A percentile compares a stretch with the other conserved stretches of the same genome.
These are phyloP conservation scores for Urechis unicinctus DNA, from an alignment of 2,888 invertebrate species.

Conservation along the genomic window DNA sequence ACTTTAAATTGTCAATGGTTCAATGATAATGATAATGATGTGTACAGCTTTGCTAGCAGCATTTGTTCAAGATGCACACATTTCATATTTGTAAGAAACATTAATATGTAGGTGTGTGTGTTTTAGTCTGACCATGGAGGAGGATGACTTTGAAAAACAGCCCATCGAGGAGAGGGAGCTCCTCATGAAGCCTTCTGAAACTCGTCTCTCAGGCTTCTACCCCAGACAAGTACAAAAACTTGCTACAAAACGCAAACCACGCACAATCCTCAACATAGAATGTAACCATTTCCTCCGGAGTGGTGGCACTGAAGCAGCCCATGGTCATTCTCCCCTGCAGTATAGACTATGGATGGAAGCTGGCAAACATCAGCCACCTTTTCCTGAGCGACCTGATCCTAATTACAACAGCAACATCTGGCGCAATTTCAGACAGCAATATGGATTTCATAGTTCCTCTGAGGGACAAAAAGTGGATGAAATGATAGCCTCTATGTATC, in stretches of 20 bases:
- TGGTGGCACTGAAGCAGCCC: not conserved
- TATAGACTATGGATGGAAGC: conserved; percentile 47
- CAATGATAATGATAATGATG: no score
- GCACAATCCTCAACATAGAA: conserved; percentile 39
- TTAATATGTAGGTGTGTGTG: no score
- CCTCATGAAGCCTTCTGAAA: conserved; percentile 25
- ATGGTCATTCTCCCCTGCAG: conserved; percentile 8
- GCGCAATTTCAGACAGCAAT: conserved; percentile 44
- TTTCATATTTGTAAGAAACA: no score
- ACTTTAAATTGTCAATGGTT: no score
- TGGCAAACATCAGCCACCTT: conserved; percentile 41
- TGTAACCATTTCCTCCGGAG: conserved; percentile 31
- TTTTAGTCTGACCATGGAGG: not conserved
- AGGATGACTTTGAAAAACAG: not conserved
- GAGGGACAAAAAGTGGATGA: conserved; percentile 39
- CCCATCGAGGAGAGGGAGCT: conserved; percentile 38
- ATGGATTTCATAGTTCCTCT: conserved; percentile 31
- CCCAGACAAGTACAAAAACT: conserved; percentile 37
- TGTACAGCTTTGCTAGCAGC: no score
- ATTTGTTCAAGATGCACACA: no score
- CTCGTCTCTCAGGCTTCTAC: conserved; percentile 39
- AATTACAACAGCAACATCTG: conserved; percentile 47
- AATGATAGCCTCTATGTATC: conserved; percentile 45
- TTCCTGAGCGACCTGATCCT: conserved; percentile 32
- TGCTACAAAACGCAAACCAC: conserved; percentile 27